Evolutionary conservation across 2,797 vertebrate genomes (phyloP).

Genomic region (Myripristis jacobus): DNA sequence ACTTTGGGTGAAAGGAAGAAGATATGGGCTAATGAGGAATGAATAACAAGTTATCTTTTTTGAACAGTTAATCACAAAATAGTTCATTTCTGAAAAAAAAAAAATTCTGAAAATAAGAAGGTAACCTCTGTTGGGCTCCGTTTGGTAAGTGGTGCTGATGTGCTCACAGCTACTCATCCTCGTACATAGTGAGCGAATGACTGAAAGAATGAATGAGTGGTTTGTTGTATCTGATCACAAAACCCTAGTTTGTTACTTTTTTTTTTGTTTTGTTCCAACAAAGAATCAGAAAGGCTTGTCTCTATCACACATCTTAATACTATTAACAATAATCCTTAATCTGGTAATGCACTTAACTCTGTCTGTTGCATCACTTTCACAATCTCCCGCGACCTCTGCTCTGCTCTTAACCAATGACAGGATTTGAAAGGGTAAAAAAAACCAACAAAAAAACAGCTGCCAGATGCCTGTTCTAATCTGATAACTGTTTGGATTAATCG

Average conservation of each 20-base stretch:
- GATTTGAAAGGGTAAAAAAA: conserved; percentile 70
- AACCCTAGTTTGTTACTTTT: conserved; percentile 10
- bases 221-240: conserved; percentile 40
- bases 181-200: too few relatives aligned
- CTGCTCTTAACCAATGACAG: conserved; percentile 49
- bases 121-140: conserved; percentile 21
- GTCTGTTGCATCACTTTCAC: conserved; percentile 40
- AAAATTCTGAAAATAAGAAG: conserved; percentile 42
- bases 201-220: conserved; percentile 5
- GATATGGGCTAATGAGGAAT: conserved; percentile 51
- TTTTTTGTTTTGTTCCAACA: conserved; percentile 28
- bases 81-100: conserved; percentile 18
- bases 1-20: conserved; percentile 42
- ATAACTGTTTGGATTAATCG: conserved; percentile 73
- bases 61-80: conserved; percentile 37
- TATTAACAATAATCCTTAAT: conserved; percentile 49
- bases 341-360: conserved; percentile 66
- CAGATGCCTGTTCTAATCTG: conserved; percentile 69
- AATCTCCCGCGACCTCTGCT: conserved; percentile 47
- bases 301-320: conserved; percentile 5
- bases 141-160: conserved; percentile 53
- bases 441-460: conserved; percentile 55
- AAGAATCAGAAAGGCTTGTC: conserved; percentile 8
- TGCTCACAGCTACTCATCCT: conserved; percentile 46
- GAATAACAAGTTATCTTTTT: conserved; percentile 55